Conservation (phyloP, 2,113 vertebrate species). For the Tautogolabrus adspersus region DNA sequence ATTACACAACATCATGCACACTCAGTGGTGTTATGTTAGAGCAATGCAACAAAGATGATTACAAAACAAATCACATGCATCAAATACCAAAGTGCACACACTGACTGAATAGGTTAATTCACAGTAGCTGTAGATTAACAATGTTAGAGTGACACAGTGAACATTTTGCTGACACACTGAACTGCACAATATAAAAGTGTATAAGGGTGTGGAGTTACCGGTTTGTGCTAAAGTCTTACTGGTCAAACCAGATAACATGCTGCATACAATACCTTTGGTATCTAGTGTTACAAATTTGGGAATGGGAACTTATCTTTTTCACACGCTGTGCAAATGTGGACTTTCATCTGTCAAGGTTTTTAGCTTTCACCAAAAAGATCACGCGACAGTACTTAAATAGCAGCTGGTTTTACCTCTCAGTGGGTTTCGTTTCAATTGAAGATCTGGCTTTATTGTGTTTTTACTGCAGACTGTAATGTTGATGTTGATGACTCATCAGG, state of each 20-base stretch:
- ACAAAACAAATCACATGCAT: slow-evolving; percentile 15
- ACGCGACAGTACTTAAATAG: not conserved
- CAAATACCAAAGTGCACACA: not conserved
- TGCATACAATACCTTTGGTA: slow-evolving; percentile 40
- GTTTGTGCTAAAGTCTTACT: slow-evolving; percentile 67
- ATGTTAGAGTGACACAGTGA: slow-evolving; percentile 2
- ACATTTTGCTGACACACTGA: slow-evolving; percentile 9
- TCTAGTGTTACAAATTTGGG: slow-evolving; percentile 17
- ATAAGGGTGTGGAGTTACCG: slow-evolving; percentile 64
- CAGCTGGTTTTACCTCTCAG: not conserved
- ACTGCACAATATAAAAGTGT: slow-evolving; percentile 16
- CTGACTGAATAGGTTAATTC: not conserved
- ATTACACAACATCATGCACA: slow-evolving; percentile 51
- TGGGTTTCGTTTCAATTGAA: slow-evolving; percentile 1
- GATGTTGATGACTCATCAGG: slow-evolving; percentile 34
- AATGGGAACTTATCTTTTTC: not conserved
- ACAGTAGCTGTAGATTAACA: slow-evolving; percentile 14
- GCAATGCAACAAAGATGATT: not conserved
- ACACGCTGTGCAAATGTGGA: not conserved
- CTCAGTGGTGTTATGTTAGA: slow-evolving; percentile 30
- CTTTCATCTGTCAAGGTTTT: not conserved
- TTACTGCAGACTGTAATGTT: slow-evolving; percentile 1
- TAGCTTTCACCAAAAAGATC: not conserved
- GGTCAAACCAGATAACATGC: slow-evolving; percentile 66
- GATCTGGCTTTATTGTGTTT: slow-evolving; percentile 2